Evolutionary conservation across 2,797 vertebrate genomes (phyloP), one percentile per base, ranked within the genome.

Genomic region (Crypturellus tataupa): DNA sequence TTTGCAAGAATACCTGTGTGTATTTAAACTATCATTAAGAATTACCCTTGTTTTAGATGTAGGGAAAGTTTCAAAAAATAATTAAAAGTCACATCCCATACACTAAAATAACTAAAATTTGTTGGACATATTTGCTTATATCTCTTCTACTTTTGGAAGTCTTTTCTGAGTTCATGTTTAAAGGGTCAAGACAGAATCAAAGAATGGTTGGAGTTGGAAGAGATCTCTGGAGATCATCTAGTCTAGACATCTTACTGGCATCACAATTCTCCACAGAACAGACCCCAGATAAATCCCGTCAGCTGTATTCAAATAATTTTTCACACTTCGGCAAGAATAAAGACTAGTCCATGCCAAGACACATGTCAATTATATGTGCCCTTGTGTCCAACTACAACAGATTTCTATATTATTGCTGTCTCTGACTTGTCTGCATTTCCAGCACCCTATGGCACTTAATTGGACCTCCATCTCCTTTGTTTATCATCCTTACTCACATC

Each of bases 361-460:
- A 47, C 1, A 0, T 18, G 21, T 16, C 17, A 65, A 4, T 3
- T 70, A 0, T 55, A 2, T 33, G 1, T 40, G 12, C 49, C 17
- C 11, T 33, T 0, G 0, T 8, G 13, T 39, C 9, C 29, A 29
- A 31, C 53, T 55, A 31, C 9, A 55, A 31, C 27, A 55, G 29
- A 21, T 3, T 67, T 70, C 31, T 44, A 19, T 10, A 24, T 1
- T 1, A 6, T 3, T 69, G 24, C 11, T 56, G 20, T 3, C 7
- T 7, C 16, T 10, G 53, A 1, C 7, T 20, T 8, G 8, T 10
- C 29, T 21, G 9, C 8, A 25, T 37, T 89, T 79, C 27, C 19
- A 25, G 20, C 8, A 25, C 6, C 12, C 12, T n/a, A 17, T 29
- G 42, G 42, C 53, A 29, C 9, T 55, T 39, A 29, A 46, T 23